Conservation (phyloP, 2,113 vertebrate species). For the Columba janthina region DNA sequence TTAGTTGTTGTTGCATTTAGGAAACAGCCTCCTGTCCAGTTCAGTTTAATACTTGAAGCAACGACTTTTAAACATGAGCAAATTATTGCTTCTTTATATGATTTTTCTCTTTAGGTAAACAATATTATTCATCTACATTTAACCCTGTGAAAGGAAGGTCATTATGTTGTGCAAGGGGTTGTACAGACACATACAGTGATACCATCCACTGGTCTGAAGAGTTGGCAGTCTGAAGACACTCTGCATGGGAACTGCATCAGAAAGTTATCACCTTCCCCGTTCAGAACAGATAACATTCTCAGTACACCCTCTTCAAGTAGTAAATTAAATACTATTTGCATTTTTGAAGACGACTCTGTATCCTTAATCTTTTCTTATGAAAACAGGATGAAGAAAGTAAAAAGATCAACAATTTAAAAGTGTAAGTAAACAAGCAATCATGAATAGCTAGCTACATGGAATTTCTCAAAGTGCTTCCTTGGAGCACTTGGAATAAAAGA, state of each 20-base stretch:
- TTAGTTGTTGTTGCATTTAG: neutral
- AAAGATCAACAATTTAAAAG: slow-evolving; percentile 3
- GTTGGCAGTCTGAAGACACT: neutral
- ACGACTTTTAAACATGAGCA: neutral
- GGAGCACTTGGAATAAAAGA: neutral
- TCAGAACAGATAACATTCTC: slow-evolving; percentile 14
- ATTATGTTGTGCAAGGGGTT: neutral
- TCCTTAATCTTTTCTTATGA: slow-evolving; percentile 55
- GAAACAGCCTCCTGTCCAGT: neutral
- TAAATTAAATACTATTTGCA: slow-evolving; percentile 45
- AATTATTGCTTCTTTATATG: neutral
- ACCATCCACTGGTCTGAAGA: neutral
- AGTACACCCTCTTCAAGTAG: slow-evolving; percentile 15
- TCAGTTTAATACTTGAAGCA: neutral
- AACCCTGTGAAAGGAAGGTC: neutral
- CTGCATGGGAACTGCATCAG: neutral
- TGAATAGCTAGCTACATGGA: neutral
- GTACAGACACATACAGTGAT: neutral
- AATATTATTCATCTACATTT: neutral
- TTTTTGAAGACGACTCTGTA: slow-evolving; percentile 23
- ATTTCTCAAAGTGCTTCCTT: neutral
- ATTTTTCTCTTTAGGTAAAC: neutral
- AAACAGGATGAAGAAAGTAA: slow-evolving; percentile 41
- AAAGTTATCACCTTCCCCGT: neutral
- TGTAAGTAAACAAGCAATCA: neutral